Evolutionary conservation across 2,888 invertebrate species (phyloP).

Genomic region (Urechis unicinctus): DNA sequence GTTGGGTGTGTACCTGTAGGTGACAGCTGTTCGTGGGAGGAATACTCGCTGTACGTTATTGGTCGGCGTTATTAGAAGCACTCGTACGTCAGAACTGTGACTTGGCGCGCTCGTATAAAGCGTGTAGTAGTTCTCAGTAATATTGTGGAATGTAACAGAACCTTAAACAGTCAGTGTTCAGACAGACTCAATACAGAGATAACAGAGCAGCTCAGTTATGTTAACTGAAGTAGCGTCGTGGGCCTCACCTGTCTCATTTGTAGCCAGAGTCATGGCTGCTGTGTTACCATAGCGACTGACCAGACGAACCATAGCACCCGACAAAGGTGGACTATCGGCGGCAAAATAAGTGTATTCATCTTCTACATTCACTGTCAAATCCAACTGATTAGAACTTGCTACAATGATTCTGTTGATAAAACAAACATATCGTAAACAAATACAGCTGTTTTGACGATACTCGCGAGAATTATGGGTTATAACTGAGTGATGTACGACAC

Average conservation of each 20-base stretch:
- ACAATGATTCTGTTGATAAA: slow-evolving; percentile 15
- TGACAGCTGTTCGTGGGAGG: no score
- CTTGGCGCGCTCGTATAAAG: slow-evolving; percentile 8
- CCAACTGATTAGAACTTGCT: slow-evolving; percentile 16
- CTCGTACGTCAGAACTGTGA: slow-evolving; percentile 5
- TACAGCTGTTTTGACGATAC: no score
- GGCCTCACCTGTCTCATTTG: slow-evolving; percentile 8
- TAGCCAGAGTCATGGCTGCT: slow-evolving; percentile 3
- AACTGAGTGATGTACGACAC: no score
- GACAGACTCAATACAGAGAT: no score
- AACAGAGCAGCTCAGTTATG: no score
- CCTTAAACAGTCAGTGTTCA: slow-evolving; percentile 5
- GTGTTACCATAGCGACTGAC: slow-evolving; percentile 17
- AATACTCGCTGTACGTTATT: no score
- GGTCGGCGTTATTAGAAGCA: no score
- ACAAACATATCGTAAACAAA: no score
- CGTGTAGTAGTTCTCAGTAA: slow-evolving; percentile 10
- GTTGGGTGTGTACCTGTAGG: no score
- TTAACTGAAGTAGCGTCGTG: no score
- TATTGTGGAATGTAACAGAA: slow-evolving; percentile 4
- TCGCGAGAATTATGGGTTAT: no score
- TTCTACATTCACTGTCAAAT: slow-evolving; percentile 23
- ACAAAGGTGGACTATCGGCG: slow-evolving; percentile 22
- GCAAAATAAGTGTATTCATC: slow-evolving; percentile 32
- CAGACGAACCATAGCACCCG: slow-evolving; percentile 21